Evolutionary conservation across 2,797 vertebrate genomes (phyloP).

Genomic region (Malurus splendens): DNA sequence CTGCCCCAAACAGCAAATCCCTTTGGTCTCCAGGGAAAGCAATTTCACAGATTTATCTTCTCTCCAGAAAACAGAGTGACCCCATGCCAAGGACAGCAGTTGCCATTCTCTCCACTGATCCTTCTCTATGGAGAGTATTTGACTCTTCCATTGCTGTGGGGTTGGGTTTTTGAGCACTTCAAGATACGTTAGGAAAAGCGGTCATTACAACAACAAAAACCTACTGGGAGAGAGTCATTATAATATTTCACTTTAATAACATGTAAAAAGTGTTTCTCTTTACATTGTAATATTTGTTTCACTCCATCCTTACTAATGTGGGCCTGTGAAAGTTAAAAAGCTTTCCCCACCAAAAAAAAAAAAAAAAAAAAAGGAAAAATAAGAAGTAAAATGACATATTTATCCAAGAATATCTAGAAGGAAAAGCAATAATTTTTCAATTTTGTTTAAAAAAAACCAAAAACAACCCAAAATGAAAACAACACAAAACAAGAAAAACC

Average conservation of each 20-base stretch:
- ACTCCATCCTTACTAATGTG: not conserved
- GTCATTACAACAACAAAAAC: not conserved
- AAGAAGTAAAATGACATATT: not conserved
- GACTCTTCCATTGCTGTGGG: not conserved
- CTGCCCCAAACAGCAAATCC: not conserved
- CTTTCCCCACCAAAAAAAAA: not conserved
- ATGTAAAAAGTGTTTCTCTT: not conserved
- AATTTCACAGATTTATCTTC: not conserved
- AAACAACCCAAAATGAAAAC: too few species aligned
- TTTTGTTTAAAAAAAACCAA: not conserved
- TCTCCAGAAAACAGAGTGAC: not conserved
- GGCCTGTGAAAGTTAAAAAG: not conserved
- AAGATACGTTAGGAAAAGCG: not conserved
- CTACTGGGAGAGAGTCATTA: not conserved
- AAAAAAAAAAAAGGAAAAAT: not conserved
- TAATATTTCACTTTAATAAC: not conserved
- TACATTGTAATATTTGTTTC: not conserved
- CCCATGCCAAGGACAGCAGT: not conserved
- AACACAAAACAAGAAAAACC: rapidly evolving
- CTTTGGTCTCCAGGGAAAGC: not conserved
- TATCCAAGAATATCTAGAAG: not conserved
- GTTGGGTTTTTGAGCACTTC: not conserved
- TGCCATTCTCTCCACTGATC: not conserved
- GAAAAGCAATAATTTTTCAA: not conserved
- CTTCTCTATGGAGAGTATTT: not conserved